These are phyloP conservation scores for Lepidurus arcticus DNA, from an alignment of 1,140 invertebrate genomes.

Conservation along the genomic window DNA sequence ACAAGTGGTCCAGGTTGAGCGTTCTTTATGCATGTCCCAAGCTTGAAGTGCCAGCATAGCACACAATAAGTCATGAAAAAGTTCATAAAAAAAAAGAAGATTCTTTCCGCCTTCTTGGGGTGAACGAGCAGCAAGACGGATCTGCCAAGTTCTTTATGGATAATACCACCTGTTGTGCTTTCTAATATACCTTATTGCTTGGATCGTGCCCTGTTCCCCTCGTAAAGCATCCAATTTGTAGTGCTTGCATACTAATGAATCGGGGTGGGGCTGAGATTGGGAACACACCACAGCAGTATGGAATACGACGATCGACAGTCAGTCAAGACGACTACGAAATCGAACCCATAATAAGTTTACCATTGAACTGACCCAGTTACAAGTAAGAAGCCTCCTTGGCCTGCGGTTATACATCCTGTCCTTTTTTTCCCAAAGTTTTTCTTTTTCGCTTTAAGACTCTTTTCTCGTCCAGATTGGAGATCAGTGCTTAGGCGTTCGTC, in stretches of 20 bases:
- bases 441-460: neutral
- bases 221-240: neutral
- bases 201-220: neutral
- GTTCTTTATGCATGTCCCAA: neutral
- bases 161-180: slow-evolving; percentile 13
- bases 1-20: neutral
- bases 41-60: slow-evolving; percentile 3
- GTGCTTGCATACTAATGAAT: neutral
- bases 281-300: neutral
- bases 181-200: neutral
- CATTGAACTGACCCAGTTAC: slow-evolving; percentile 4
- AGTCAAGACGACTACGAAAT: neutral
- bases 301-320: neutral
- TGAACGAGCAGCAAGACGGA: no score
- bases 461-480: neutral
- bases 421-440: neutral
- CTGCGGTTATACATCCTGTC: slow-evolving; percentile 14
- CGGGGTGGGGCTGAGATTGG: neutral
- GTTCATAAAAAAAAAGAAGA: no score
- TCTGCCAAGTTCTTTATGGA: neutral
- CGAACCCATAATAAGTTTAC: neutral
- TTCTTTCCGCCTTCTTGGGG: no score
- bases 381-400: neutral
- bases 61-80: neutral
- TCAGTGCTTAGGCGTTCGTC: neutral